Base-by-base conservation (phyloP, 2,797 vertebrate species). In the Pogoniulus pusillus region DNA sequence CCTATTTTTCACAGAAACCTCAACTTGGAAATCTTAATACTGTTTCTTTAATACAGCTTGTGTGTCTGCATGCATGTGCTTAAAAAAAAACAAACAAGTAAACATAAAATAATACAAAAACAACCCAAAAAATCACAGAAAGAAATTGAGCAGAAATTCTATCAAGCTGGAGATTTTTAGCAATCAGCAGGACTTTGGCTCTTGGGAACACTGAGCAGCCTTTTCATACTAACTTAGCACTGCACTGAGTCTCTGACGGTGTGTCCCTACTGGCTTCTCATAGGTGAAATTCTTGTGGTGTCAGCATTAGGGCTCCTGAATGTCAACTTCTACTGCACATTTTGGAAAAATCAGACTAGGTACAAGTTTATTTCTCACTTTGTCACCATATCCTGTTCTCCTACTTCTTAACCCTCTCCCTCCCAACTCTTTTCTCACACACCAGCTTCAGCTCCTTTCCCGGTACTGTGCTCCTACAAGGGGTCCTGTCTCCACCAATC, bases 1-100 rank as follows among this genome's bases (percentile, higher is more conserved):
- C 57, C 34, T 74, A 59, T 24, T 66, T 87, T 69, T 59, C 10
- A 17, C 23, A 32, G 34, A 77, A 47, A 71, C 60, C 17, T 32
- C 41, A 70, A 12, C 18, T 74, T 71, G 32, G 45, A n/a, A 89
- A 51, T 12, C 14, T 65, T 77, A 66, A 51, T 49, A 63, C 3
- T 23, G 19, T 43, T 89, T 58, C 34, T 80, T 59, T 68, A 85
- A 79, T 6, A 54, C 2, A 78, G 17, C 9, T 39, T 74, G 12
- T 27, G 9, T 8, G 30, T 29, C 3, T 20, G 10, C 8, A 41
- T 0, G 2, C 1, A 7, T 29, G 65, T 32, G 7, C 32, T 57
- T 37, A 49, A 18, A 71, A 45, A 30, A 8, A 35, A 1, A n/a
- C n/a, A n/a, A 4, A 7, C 12, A 41, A 41, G 41, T 16, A 15